Evolutionary conservation across 2,888 invertebrate species (phyloP).

Genomic region (Nomada flava): DNA sequence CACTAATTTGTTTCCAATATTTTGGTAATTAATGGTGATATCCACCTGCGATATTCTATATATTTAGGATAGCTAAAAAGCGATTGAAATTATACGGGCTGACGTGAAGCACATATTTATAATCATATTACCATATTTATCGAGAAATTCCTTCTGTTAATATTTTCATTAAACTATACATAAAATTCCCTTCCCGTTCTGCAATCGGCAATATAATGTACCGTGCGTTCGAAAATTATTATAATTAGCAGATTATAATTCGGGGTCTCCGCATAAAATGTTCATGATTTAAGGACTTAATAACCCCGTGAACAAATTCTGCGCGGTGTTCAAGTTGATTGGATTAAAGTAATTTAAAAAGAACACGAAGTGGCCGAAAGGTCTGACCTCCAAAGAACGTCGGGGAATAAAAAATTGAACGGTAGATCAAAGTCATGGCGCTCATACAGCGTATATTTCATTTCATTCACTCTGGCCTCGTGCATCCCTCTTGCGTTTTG

Average conservation of each 20-base stretch:
- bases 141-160: neutral
- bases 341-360: slow-evolving; percentile 18
- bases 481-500: neutral
- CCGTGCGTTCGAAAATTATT: neutral
- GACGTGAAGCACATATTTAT: neutral
- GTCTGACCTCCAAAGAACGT: slow-evolving; percentile 20
- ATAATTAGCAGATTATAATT: neutral
- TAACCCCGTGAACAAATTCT: neutral
- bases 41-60: neutral
- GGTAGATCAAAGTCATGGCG: slow-evolving; percentile 45
- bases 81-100: neutral
- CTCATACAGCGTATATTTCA: slow-evolving; percentile 33
- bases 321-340: slow-evolving; percentile 4
- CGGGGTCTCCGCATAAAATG: neutral
- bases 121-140: neutral
- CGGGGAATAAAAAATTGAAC: slow-evolving; percentile 28
- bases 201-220: too few species aligned
- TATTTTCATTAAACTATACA: too few species aligned
- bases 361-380: neutral
- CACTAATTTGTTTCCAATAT: slow-evolving; percentile 48
- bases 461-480: slow-evolving; percentile 11
- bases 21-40: slow-evolving; percentile 31
- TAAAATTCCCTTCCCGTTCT: too few species aligned
- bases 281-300: neutral
- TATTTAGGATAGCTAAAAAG: neutral